Percentiles rank a stretch among this genome's conserved stretches.
Conservation (phyloP, 2,113 vertebrate genomes). For the Ceuthmochares aereus region DNA sequence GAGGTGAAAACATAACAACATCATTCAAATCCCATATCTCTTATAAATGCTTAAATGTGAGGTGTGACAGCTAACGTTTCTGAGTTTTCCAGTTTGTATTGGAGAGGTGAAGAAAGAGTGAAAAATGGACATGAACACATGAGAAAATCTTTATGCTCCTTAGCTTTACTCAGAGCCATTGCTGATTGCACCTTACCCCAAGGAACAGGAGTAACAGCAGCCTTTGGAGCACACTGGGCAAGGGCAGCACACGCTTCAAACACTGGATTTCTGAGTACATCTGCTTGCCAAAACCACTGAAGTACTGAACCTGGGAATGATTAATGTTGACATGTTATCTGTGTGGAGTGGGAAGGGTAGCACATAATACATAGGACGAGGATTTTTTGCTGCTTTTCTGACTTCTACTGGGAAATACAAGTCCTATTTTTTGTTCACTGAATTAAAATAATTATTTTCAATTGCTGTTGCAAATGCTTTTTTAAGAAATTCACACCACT, state of each 20-base stretch:
- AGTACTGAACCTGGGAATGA: not conserved
- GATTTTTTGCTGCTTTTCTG: constrained; percentile 54
- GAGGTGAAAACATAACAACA: not conserved
- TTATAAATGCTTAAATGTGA: not conserved
- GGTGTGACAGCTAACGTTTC: not conserved
- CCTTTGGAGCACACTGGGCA: not conserved
- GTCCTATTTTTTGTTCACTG: constrained; percentile 37
- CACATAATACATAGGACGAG: not conserved
- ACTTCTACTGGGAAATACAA: constrained; percentile 29
- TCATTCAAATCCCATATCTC: not conserved
- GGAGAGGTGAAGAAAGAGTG: not conserved
- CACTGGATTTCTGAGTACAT: not conserved
- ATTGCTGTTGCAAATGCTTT: constrained; percentile 58
- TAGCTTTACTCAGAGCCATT: not conserved
- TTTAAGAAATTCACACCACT: constrained; percentile 54
- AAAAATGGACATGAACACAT: not conserved
- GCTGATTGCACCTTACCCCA: not conserved
- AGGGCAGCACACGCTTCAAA: not conserved
- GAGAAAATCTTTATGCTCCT: not conserved
- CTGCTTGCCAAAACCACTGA: constrained; percentile 41
- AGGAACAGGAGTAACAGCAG: not conserved
- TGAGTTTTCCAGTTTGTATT: constrained; percentile 3
- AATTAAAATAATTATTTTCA: constrained; percentile 60
- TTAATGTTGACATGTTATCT: not conserved
- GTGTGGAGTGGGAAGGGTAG: not conserved